Conservation (phyloP, 2,888 invertebrate species). For the Acrobasis suavella region DNA sequence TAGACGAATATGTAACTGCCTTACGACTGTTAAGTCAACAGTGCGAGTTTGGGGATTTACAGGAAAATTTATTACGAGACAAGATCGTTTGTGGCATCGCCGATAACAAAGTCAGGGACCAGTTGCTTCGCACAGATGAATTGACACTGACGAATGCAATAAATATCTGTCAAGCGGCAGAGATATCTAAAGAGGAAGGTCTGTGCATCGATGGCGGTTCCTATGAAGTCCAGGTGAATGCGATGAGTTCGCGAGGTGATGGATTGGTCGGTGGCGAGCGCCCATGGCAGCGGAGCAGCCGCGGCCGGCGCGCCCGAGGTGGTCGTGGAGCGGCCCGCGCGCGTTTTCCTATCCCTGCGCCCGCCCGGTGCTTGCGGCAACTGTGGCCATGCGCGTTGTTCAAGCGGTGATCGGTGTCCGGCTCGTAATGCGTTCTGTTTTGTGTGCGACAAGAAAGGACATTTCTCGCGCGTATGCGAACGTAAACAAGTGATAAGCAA, state of each 20-base stretch:
- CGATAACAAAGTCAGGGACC: constrained; percentile 25
- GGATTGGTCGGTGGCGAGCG: neutral
- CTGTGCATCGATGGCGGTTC: constrained; percentile 17
- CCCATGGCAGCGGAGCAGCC: no score
- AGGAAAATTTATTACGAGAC: constrained; percentile 8
- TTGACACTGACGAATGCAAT: constrained; percentile 27
- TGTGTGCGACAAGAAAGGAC: no score
- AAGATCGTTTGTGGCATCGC: constrained; percentile 28
- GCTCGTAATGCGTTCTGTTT: no score
- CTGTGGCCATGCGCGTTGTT: no score
- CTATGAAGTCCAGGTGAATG: constrained; percentile 6
- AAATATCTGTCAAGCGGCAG: constrained; percentile 30
- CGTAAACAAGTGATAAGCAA: no score
- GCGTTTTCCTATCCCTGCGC: no score
- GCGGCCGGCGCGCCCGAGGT: no score
- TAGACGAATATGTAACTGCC: constrained; percentile 12
- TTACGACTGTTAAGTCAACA: constrained; percentile 5
- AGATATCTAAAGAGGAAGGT: constrained; percentile 27
- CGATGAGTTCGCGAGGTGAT: neutral
- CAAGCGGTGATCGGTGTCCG: neutral
- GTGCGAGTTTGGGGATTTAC: constrained; percentile 3
- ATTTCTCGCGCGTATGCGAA: no score
- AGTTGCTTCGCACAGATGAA: constrained; percentile 29
- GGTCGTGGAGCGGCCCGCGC: no score
- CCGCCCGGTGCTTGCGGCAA: neutral